Evolutionary conservation across 1,140 invertebrate genomes (phyloP).

Genomic region (Formica exsecta): DNA sequence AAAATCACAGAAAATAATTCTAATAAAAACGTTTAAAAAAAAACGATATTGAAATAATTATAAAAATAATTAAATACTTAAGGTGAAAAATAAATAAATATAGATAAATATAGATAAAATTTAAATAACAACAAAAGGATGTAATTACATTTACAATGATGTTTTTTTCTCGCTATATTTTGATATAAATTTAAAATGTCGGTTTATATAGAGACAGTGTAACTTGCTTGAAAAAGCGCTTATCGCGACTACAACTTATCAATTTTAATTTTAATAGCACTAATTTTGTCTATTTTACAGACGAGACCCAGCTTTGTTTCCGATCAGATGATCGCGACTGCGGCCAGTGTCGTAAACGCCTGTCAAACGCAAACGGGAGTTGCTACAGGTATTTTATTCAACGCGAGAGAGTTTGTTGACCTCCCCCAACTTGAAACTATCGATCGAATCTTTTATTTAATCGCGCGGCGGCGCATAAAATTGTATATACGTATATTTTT

Average conservation of each 20-base stretch:
- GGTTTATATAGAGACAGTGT: background rate
- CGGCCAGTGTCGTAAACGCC: slow-evolving; percentile 82
- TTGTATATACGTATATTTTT: background rate
- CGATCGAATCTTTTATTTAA: slow-evolving; percentile 27
- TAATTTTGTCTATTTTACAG: slow-evolving; percentile 67
- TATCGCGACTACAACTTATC: slow-evolving; percentile 7
- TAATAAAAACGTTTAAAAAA: background rate
- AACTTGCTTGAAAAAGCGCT: background rate
- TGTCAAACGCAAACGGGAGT: slow-evolving; percentile 82
- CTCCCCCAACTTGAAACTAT: slow-evolving; percentile 2
- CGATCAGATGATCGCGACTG: slow-evolving; percentile 82
- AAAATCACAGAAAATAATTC: background rate
- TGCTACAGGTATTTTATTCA: slow-evolving; percentile 77
- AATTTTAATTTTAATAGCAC: slow-evolving; percentile 40
- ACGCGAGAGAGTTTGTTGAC: slow-evolving; percentile 35
- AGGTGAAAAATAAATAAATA: too few species aligned
- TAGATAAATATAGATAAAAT: background rate
- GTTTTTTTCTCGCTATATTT: background rate
- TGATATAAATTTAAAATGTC: background rate
- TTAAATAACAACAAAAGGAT: background rate
- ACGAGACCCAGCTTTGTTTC: slow-evolving; percentile 82
- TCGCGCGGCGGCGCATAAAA: background rate
- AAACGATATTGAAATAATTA: slow-evolving; percentile 14
- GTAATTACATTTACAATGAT: background rate
- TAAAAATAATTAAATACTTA: background rate